Evolutionary conservation across 2,113 vertebrate species (phyloP).

Genomic region (Microcebus ravelobensis): DNA sequence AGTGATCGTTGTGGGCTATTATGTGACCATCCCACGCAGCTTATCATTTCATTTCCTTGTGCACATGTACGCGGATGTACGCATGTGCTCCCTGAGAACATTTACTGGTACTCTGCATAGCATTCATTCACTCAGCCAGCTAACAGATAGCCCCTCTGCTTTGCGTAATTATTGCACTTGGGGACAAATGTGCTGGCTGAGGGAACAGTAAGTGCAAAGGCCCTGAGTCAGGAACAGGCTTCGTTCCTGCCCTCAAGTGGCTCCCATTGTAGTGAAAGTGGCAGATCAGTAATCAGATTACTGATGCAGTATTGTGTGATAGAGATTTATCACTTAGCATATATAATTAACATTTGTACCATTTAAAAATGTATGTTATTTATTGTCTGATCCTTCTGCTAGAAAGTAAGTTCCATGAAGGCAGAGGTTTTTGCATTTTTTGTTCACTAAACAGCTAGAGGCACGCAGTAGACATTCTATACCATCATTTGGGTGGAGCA

Average conservation of each 20-base stretch:
- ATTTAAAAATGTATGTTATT: not conserved
- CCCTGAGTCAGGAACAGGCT: not conserved
- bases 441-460: not conserved
- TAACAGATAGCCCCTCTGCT: not conserved
- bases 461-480: not conserved
- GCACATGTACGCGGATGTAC: fast-evolving
- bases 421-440: not conserved
- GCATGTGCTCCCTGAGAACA: not conserved
- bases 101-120: not conserved
- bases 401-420: not conserved
- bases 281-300: not conserved
- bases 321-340: not conserved
- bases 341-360: not conserved
- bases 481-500: not conserved
- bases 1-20: not conserved
- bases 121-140: not conserved
- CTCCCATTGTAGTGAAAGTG: not conserved
- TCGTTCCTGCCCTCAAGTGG: not conserved
- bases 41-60: not conserved
- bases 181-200: not conserved
- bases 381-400: not conserved
- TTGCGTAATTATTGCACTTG: not conserved
- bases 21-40: not conserved
- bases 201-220: not conserved
- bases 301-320: not conserved